Evolutionary conservation across 2,888 invertebrate species (phyloP).

Genomic region (Dugesia japonica): DNA sequence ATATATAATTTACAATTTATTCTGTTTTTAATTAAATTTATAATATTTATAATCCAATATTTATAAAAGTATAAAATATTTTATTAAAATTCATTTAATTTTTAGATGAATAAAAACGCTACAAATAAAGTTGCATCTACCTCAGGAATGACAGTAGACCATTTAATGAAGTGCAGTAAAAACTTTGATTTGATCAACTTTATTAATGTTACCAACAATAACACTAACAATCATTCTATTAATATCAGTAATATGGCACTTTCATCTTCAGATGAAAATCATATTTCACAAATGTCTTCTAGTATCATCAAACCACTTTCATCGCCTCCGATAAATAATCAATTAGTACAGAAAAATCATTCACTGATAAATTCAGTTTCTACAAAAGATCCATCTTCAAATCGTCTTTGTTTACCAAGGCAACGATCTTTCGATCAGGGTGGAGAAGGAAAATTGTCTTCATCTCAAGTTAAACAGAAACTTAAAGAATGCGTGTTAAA

Average conservation of each 20-base stretch:
- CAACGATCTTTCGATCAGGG: conserved; percentile 31
- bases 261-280: background rate
- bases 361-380: background rate
- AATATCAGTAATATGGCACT: background rate
- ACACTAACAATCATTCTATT: background rate
- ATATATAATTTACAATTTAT: no score
- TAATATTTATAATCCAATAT: no score
- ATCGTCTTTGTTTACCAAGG: conserved; percentile 23
- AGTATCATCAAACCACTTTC: background rate
- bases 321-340: background rate
- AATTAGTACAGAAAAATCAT: background rate
- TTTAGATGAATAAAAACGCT: background rate
- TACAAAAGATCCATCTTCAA: background rate
- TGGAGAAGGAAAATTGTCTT: conserved; percentile 50
- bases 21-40: no score
- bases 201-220: background rate
- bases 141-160: conserved; percentile 5
- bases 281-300: background rate
- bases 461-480: conserved; percentile 84
- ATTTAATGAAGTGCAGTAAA: background rate
- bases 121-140: background rate
- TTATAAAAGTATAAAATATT: no score
- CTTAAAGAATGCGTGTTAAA: conserved; percentile 64
- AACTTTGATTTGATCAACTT: conserved; percentile 10
- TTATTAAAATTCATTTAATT: background rate